Conservation (phyloP, 2,113 vertebrate species). For the Elgaria multicarinata region DNA sequence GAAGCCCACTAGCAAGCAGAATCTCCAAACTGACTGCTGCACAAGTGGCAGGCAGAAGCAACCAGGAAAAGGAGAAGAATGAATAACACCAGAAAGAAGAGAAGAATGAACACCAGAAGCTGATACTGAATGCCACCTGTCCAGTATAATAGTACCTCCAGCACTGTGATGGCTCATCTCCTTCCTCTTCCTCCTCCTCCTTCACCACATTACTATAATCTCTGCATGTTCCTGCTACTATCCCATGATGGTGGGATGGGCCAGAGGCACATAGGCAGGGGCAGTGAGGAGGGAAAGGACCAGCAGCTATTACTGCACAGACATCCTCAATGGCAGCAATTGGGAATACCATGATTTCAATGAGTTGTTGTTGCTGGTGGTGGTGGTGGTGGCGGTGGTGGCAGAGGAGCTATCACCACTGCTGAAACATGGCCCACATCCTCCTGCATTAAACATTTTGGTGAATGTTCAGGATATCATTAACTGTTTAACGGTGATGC, state of each 20-base stretch:
- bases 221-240: background rate
- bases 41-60: background rate
- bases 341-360: background rate
- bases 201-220: background rate
- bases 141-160: background rate
- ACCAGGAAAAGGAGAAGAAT: background rate
- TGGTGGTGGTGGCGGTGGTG: background rate
- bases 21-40: background rate
- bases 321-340: background rate
- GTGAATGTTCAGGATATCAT: background rate
- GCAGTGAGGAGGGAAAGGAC: background rate
- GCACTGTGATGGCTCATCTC: no score
- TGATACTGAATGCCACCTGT: background rate
- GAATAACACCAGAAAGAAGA: background rate
- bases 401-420: background rate
- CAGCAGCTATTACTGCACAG: background rate
- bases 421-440: background rate
- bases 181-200: background rate
- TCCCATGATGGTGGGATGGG: background rate
- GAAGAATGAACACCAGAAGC: background rate
- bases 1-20: background rate
- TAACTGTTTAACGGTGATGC: background rate
- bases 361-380: background rate
- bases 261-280: background rate
- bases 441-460: background rate